Base-by-base conservation (phyloP, 2,888 invertebrate genomes). In the Pyralis farinalis region DNA sequence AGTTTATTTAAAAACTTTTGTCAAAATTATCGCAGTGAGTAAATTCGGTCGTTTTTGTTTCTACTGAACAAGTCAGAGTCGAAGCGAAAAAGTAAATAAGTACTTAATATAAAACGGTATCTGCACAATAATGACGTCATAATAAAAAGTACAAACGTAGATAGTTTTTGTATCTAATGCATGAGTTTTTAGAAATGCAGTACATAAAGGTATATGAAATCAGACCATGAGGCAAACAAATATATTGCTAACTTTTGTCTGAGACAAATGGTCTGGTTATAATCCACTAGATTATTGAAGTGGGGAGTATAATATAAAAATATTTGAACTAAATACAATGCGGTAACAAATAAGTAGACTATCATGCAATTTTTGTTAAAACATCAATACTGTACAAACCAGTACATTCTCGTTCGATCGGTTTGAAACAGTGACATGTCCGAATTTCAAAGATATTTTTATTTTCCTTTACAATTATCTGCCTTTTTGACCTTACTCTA, bases 391-490 rank as follows among this genome's bases (percentile, higher is more conserved):
- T 25, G 25, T 25, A 25, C n/a, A 25, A 25, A 16, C 4, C 29
- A 37, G 37, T 22, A 7, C 10, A 31, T 31, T 37, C 29, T 37
- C 37, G 37, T 37, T 37, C 37, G 37, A 20, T 37, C 29, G 16
- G 37, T 25, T 9, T 30, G 37, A 37, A 37, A 37, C 29, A 37
- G 37, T 25, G 25, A 25, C 25, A 25, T 25, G 25, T 25, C 25
- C 25, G 25, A 25, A 34, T 12, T 35, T 5, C 35, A 10, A 5
- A 35, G 25, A 8, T 7, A 8, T 25, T 12, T 29, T 37, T 37
- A 30, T 30, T 30, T 37, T 37, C 30, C 30, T 37, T 37, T 37
- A 37, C 30, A 31, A 37, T 37, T 37, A 31, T 21, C 30, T 37
- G 30, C 37, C 10, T 37, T 37, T 27, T 5, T 29, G 37, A 21